Percentiles rank a stretch among this genome's conserved stretches.
These are phyloP conservation scores for Melanotaenia pygmaea DNA, from an alignment of 2,797 vertebrate genomes.

Conservation along the genomic window DNA sequence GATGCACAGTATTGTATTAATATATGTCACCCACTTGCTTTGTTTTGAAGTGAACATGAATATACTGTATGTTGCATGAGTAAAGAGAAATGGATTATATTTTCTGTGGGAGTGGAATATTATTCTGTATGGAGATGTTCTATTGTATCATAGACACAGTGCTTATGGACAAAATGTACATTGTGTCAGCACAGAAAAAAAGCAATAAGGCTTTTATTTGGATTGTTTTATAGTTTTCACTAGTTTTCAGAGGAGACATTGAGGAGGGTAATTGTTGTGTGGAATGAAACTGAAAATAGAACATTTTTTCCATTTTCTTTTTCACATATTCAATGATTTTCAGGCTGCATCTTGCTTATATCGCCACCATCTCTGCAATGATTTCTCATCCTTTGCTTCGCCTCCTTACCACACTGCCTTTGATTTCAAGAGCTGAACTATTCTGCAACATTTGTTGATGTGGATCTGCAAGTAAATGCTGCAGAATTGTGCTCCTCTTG, in stretches of 20 bases:
- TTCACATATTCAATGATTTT: slow-evolving; percentile 59
- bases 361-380: slow-evolving; percentile 69
- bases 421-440: slow-evolving; percentile 88
- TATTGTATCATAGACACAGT: slow-evolving; percentile 17
- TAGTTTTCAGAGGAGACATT: not conserved
- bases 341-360: slow-evolving; percentile 55
- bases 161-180: slow-evolving; percentile 35
- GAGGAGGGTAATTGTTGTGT: slow-evolving; percentile 45
- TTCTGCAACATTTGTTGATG: slow-evolving; percentile 88
- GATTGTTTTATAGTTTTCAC: slow-evolving; percentile 41
- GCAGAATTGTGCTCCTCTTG: slow-evolving; percentile 87
- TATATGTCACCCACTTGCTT: slow-evolving; percentile 22
- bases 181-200: slow-evolving; percentile 43
- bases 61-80: slow-evolving; percentile 17
- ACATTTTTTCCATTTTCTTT: slow-evolving; percentile 43
- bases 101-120: slow-evolving; percentile 18
- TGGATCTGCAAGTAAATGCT: slow-evolving; percentile 86
- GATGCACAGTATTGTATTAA: slow-evolving; percentile 16
- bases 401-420: slow-evolving; percentile 73
- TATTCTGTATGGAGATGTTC: slow-evolving; percentile 22
- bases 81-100: slow-evolving; percentile 12
- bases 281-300: slow-evolving; percentile 56
- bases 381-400: slow-evolving; percentile 73
- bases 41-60: slow-evolving; percentile 20
- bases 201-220: slow-evolving; percentile 54